phyloP scores from a whole-genome alignment of 2,797 vertebrate genomes.

The Antennarius maculatus region DNA sequence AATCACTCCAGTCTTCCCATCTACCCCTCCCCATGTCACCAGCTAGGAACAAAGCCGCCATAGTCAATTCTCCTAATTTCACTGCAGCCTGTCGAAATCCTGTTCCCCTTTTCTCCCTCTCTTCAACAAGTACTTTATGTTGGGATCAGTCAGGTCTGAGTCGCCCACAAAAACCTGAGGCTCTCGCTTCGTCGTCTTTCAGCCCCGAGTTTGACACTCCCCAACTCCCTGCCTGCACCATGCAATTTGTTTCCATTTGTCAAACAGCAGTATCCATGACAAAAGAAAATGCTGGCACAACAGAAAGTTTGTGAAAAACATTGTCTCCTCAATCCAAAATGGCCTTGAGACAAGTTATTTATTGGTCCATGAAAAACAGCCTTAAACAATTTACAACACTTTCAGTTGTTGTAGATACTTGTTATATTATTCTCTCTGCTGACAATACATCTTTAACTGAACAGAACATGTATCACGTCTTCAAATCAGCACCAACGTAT shows the following conservation, averaged over 20 bases:
- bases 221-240: conserved; percentile 72
- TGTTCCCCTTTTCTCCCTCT: conserved; percentile 75
- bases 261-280: conserved; percentile 78
- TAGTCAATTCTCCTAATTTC: conserved; percentile 84
- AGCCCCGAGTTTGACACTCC: conserved; percentile 73
- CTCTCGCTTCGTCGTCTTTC: conserved; percentile 75
- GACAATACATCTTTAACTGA: conserved; percentile 70
- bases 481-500: conserved; percentile 64
- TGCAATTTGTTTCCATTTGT: conserved; percentile 83
- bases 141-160: conserved; percentile 81
- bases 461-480: conserved; percentile 58
- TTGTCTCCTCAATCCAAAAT: conserved; percentile 72
- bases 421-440: conserved; percentile 66
- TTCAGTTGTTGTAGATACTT: conserved; percentile 67
- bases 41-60: conserved; percentile 82
- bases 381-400: conserved; percentile 67
- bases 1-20: conserved; percentile 66
- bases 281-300: conserved; percentile 80
- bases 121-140: conserved; percentile 82
- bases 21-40: conserved; percentile 74
- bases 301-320: conserved; percentile 72
- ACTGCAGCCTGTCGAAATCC: conserved; percentile 82
- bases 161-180: conserved; percentile 75
- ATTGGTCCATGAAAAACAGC: conserved; percentile 65
- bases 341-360: conserved; percentile 66